phyloP scores from a whole-genome alignment of 2,797 vertebrate genomes.

The Pseudochirops cupreus region DNA sequence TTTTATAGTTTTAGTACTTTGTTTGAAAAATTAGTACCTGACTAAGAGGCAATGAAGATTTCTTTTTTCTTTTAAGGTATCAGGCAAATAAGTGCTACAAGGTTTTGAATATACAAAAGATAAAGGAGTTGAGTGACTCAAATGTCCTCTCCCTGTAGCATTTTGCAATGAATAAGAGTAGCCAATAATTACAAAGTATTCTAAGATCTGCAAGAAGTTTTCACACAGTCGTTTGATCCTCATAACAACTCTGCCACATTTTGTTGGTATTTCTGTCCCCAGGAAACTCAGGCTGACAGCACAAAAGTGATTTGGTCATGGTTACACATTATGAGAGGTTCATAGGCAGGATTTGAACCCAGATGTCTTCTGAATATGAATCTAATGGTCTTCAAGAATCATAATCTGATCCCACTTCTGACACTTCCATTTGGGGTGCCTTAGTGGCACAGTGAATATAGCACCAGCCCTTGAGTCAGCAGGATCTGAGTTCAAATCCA shows the following conservation, averaged over 20 bases:
- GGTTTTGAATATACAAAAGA: constrained; percentile 38
- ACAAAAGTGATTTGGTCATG: background rate
- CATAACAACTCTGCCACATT: background rate
- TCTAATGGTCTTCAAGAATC: background rate
- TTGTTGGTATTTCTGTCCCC: background rate
- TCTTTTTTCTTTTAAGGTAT: background rate
- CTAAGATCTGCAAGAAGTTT: background rate
- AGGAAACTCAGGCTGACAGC: background rate
- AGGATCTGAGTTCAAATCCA: too few species aligned
- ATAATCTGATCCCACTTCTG: background rate
- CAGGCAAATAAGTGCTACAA: background rate
- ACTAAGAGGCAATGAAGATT: background rate
- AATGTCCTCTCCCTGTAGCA: background rate
- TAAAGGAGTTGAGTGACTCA: constrained; percentile 22
- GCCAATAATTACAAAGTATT: background rate
- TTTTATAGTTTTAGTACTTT: constrained; percentile 25
- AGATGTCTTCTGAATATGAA: background rate
- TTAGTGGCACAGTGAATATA: too few species aligned
- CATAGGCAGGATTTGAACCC: background rate
- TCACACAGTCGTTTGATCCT: background rate
- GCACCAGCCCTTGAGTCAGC: too few species aligned
- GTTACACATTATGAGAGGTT: background rate
- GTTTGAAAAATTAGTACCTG: constrained; percentile 4
- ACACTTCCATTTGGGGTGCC: too few species aligned
- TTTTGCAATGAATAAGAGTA: background rate